A percentile compares a stretch with the other conserved stretches of the same genome.
phyloP scores from a whole-genome alignment of 2,888 invertebrate genomes.

The Agapetus fuscipes region DNA sequence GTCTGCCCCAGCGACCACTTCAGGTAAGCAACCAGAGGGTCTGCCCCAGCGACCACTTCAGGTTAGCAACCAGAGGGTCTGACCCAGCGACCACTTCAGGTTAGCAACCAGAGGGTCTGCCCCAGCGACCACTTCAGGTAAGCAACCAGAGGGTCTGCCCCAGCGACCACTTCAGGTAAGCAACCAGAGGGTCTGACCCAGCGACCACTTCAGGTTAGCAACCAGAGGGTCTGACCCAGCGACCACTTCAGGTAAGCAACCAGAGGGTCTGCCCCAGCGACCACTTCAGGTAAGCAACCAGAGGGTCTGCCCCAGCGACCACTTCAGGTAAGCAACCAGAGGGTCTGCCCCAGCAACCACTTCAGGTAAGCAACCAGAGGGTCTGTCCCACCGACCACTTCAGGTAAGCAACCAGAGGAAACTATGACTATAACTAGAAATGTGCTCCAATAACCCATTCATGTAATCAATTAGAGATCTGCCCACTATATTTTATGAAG shows the following conservation, averaged over 20 bases:
- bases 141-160: not conserved
- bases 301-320: not conserved
- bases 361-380: slow-evolving; percentile 30
- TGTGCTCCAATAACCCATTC: no score
- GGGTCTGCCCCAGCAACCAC: not conserved
- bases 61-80: not conserved
- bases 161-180: not conserved
- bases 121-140: not conserved
- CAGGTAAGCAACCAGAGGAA: not conserved
- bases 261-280: not conserved
- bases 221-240: not conserved
- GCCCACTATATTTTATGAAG: no score
- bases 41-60: not conserved
- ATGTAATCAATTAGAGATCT: no score
- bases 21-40: not conserved
- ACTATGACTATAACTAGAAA: no score
- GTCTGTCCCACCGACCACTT: not conserved
- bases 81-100: not conserved
- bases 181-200: not conserved
- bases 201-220: not conserved
- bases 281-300: not conserved
- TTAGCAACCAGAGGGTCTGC: not conserved
- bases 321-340: not conserved
- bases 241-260: not conserved
- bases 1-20: not conserved